Base-by-base conservation (phyloP, 2,888 invertebrate species). In the Aspidiotus rigidus region DNA sequence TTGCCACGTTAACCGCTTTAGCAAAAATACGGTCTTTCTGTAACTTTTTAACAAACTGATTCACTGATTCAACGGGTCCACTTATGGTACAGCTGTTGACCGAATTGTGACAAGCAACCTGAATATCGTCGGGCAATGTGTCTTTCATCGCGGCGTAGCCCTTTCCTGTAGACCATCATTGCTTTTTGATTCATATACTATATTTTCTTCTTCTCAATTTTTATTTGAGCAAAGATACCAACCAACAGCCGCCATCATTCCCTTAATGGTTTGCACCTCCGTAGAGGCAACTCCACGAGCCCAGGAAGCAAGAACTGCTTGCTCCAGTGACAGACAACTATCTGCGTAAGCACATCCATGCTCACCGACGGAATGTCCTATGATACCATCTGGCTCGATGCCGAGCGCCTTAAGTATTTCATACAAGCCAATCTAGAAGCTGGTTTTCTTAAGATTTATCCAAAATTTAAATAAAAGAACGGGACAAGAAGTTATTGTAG, bases 31-130 rank as follows among this genome's bases (percentile, higher is more conserved):
- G 73, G 41, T 73, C 69, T 7, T 75, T 76, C 75, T 82, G 79
- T 10, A 84, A 74, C 70, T 80, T 73, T 61, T 79, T 80, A 0
- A 87, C 84, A 73, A 85, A 86, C 16, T 79, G 78, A 64, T 79
- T 79, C 79, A 88, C 49, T 11, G 80, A 80, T 42, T 83, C 83
- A 5, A 81, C 81, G 0, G 88, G 89, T 0, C 90, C 91, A 2
- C 90, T 90, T 69, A 92, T 83, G 0, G 90, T 91, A 64, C 88
- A 86, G 54, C 87, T 88, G 71, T 86, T 86, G 5, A 84, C 81
- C 0, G 88, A 84, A 76, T 92, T 92, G 78, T 89, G 90, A 75
- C 91, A 92, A 10, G 90, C 89, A 0, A 89, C 84, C 73, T 85
- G 85, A 17, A 90, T 84, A 1, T 88, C 87, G 70, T 80, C 42